Evolutionary conservation across 2,888 invertebrate species (phyloP), one percentile per base, ranked within the genome.

Genomic region (Chouioia cunea): DNA sequence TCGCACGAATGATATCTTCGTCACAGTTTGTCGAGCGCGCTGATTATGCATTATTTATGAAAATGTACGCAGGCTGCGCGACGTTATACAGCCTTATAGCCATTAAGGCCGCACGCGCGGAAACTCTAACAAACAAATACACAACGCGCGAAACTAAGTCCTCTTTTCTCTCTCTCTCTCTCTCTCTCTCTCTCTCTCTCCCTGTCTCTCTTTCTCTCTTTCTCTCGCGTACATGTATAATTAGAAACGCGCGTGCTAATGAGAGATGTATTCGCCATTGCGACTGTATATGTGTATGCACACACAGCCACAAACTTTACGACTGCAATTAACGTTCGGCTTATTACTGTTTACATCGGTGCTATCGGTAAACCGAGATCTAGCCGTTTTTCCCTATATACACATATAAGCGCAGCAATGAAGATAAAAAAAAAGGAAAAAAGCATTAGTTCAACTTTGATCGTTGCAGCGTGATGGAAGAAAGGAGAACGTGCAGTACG

Each of bases 301-400:
- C 44, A 44, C 10, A 27, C 18, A 50, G 18, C 23, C 16, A 56
- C 57, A 12, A 76, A 76, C 66, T 79, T 78, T 77, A 78, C 76
- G 76, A 74, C 74, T 66, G 78, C 76, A 81, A 81, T 81, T 81
- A 79, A 76, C 77, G 74, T 77, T 77, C 36, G 76, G 75, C 76
- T 81, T 80, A 81, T 79, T 79, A 74, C 77, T 75, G 75, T 78
- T 76, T 75, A 74, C 76, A 75, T 79, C 75, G 75, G 72, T 71
- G 66, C 79, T 80, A 80, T 80, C 78, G 72, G 71, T 72, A 69
- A 59, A 53, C 66, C 63, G 62, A 68, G 71, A 80, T 80, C 78
- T 75, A 53, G 59, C 14, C 8, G 20, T 57, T 63, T 68, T 70
- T 71, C 65, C 43, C 56, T 59, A 48, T 50, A 44, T 6, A 27